Evolutionary conservation across 1,140 invertebrate species (phyloP), one percentile per base, ranked within the genome.

Genomic region (Tribolium castaneum): DNA sequence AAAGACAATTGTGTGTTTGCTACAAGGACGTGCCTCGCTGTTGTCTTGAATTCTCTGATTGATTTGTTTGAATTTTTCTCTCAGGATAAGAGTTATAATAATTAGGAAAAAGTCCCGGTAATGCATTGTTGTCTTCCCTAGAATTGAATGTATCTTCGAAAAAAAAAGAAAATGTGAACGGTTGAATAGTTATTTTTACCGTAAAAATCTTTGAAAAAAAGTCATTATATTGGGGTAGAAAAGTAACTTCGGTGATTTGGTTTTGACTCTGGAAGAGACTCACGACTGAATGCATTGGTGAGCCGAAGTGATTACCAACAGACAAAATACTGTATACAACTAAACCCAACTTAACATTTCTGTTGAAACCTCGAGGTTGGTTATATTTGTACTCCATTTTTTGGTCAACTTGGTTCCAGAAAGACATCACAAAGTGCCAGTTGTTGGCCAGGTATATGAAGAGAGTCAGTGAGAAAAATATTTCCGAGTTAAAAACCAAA

Each of bases 71-170:
- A 62, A 62, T 12, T 35, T 62, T 35, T 30, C 56, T 34, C 22
- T 62, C n/a, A 62, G 6, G 2, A 62, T 35, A 1, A 34, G 3
- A 19, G 12, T 12, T 34, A 35, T 3, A 1, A 34, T 3, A 30
- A 62, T 35, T 3, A 62, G 3, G 9, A 62, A 62, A 62, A 62
- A 34, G 6, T 62, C 56, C 5, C 56, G 56, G 12, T 34, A 62
- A 62, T 62, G 56, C 56, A 62, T 34, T 35, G 56, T 62, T n/a
- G 56, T 30, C 34, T 62, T 62, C 6, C 56, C 56, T 2, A 62
- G 12, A 30, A 62, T n/a, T 2, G 56, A 62, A 34, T 62, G 56
- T 12, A 62, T 0, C 56, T 62, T 9, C n/a, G 9, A 39, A 39
- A 6, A 62, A 62, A 62, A 12, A 6, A 62, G 35, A 62, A 12